Evolutionary conservation across 2,888 invertebrate species (phyloP), one percentile per base, ranked within the genome.

Genomic region (Chloromyia formosa): DNA sequence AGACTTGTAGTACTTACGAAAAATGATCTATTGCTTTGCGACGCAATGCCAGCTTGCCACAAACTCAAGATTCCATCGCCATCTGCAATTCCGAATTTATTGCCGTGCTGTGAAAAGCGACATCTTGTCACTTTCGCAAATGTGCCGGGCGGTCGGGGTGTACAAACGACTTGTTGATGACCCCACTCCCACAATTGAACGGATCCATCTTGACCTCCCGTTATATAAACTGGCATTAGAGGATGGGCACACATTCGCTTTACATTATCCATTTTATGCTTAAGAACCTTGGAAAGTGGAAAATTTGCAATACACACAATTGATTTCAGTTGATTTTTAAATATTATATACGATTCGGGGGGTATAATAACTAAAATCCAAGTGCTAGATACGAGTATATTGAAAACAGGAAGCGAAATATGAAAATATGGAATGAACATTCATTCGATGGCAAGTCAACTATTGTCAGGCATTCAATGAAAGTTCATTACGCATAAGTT

Each of bases 121-220:
- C 97, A 95, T 78, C 96, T 90, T 1, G 97, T 97, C 75, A 98
- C 98, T 87, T 95, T 95, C 42, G 95, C 96, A 85, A 94, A 97
- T 4, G 97, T 96, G 42, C 97, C 97, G 0, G 96, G 91, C n/a
- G 95, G 92, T 53, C 97, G 89, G 0, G 97, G 96, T 22, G 93
- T 92, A 81, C 96, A 94, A 14, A 97, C 94, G 54, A 95, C 93
- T 77, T 94, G 93, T 68, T 92, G 90, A 86, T 97, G 97, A 7
- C 96, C 96, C 98, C 98, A 99, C 87, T 99, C 98, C 97, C 98
- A 97, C 78, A 98, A 89, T 79, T 94, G 93, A 0, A 98, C 97
- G 0, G 97, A 96, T 9, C 98, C 97, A 87, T 98, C 98, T 83
- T 96, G 95, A 12, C 96, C 94, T 74, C 98, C 98, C 58, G 96